Evolutionary conservation across 2,888 invertebrate genomes (phyloP), one percentile per base, ranked within the genome.

Genomic region (Epistrophella euchroma): DNA sequence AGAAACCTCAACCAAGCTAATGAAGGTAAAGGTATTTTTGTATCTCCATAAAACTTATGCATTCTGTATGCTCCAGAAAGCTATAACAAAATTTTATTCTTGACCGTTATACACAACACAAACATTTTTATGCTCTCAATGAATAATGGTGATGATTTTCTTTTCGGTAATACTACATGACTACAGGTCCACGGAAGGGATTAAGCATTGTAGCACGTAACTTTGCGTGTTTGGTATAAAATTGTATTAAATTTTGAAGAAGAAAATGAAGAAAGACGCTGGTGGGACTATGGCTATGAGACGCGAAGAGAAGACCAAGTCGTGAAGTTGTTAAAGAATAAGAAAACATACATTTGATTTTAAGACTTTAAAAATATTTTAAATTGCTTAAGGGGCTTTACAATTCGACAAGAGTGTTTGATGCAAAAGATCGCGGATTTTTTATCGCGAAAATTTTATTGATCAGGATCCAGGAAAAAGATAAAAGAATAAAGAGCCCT

Each of bases 51-150:
- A n/a, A n/a, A 71, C 43, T 74, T 75, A 80, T 72, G 80, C 76
- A 80, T 85, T 75, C 71, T 56, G 55, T 68, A 72, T 72, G 68
- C 75, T 80, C 75, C 50, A 71, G 74, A 79, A 79, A 78, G 55
- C 62, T 70, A 84, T 71, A 75, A 84, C 64, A 79, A 70, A 64
- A 19, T 22, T 45, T 19, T 47, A n/a, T 40, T 28, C 74, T 70
- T 79, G 64, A 66, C 60, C 72, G 76, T 62, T 75, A n/a, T n/a
- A 58, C n/a, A 35, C 43, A 60, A 25, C 22, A 74, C 6, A 50
- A 45, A 15, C 5, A 28, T 19, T 58, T 66, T 32, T 43, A 25
- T 52, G 40, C 72, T 56, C 43, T 43, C 52, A n/a, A 76, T 78
- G 81, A 81, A 55, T 81, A 62, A 76, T 85, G 85, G 15, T 68